Percentiles rank a stretch among this genome's conserved stretches.
phyloP scores from a whole-genome alignment of 1,140 invertebrate genomes.

The Diuraphis noxia region DNA sequence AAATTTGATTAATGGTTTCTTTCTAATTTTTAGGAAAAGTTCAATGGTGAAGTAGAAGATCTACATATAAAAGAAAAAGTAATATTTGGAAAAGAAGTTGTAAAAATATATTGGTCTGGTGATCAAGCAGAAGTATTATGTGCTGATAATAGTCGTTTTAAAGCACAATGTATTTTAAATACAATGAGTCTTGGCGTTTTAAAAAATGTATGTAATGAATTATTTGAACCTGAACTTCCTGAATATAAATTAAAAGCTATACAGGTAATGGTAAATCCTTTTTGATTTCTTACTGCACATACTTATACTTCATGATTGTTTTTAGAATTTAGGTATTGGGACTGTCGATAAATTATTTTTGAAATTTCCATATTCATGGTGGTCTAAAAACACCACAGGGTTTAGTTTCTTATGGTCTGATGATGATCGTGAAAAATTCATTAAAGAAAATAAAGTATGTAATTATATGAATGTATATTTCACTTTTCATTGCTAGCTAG shows the following conservation, averaged over 20 bases:
- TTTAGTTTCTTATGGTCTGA: conserved; percentile 65
- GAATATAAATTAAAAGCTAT: conserved; percentile 67
- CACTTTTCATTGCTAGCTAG: too few relatives aligned
- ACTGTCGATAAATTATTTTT: conserved; percentile 78
- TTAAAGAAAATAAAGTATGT: conserved; percentile 56
- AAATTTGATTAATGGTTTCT: background rate
- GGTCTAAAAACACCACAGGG: conserved; percentile 63
- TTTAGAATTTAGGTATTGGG: conserved; percentile 69
- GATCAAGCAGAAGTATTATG: conserved; percentile 61
- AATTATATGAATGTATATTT: background rate
- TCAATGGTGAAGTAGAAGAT: conserved; percentile 2
- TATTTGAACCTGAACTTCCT: conserved; percentile 70
- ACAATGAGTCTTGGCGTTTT: conserved; percentile 72
- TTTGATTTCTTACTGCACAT: background rate
- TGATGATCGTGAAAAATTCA: conserved; percentile 59
- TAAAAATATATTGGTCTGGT: conserved; percentile 61
- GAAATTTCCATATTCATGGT: conserved; percentile 69
- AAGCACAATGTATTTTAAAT: conserved; percentile 70
- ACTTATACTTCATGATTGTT: background rate
- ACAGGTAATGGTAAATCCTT: conserved; percentile 59
- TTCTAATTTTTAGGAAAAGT: conserved; percentile 51
- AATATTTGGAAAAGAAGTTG: conserved; percentile 62
- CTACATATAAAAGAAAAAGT: conserved; percentile 58
- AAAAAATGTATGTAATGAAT: conserved; percentile 63
- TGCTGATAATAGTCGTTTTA: conserved; percentile 65